Evolutionary conservation across 2,113 vertebrate genomes (phyloP), one percentile per base, ranked within the genome.

Genomic region (Girardinichthys multiradiatus): DNA sequence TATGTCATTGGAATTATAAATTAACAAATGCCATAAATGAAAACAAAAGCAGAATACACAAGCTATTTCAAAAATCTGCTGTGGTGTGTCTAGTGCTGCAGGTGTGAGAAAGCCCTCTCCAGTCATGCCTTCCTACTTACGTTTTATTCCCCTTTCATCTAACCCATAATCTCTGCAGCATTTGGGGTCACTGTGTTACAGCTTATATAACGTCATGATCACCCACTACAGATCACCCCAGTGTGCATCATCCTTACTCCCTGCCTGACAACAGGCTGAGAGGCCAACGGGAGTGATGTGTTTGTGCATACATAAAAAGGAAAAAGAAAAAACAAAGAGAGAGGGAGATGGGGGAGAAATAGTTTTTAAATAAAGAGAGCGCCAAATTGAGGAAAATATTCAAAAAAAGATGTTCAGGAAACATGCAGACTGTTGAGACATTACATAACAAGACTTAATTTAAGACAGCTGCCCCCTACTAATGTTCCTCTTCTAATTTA

Each of bases 111-210:
- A 39, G 51, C 77, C 61, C 39, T 13, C 31, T 62, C 10, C 1
- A 45, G 14, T 45, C 14, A 45, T 62, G 27, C 68, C 31, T 67
- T 42, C 29, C 14, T 2, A 31, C 21, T 26, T 57, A 2, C 51
- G 45, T 60, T 57, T 60, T 64, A 33, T 0, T 24, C 51, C 24
- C 62, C 51, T 45, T 54, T 57, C 62, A 33, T 48, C 76, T 57
- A 71, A 64, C 70, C 48, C 69, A 57, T 42, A 57, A 54, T 79
- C 76, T 80, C 79, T 79, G 81, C 87, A 88, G 84, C 64, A 13
- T 88, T 79, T 79, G 76, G 78, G 81, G 90, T 86, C 84, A 85
- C 70, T 51, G 72, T 84, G 81, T 63, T 78, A 67, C 59, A 75
- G 54, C 77, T 89, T 83, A 77, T 80, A 70, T 85, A 90, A 90